These are phyloP conservation scores for Rhyacophila evoluta DNA, from an alignment of 2,888 invertebrate species.

Conservation along the genomic window DNA sequence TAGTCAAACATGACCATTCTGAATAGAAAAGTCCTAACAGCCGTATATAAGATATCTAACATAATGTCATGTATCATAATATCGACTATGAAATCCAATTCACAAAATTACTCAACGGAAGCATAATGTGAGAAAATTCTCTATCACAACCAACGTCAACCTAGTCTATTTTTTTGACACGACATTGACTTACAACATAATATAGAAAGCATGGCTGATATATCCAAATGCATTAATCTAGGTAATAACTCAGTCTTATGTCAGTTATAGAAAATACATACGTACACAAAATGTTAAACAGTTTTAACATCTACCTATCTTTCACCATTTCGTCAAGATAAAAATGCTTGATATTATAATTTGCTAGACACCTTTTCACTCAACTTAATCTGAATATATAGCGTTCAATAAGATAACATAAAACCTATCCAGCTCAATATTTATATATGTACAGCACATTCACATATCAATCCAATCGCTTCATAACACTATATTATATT, in stretches of 20 bases:
- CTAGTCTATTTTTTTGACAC: neutral
- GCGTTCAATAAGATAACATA: too few species aligned
- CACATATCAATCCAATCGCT: too few species aligned
- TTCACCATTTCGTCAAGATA: too few species aligned
- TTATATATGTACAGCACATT: too few species aligned
- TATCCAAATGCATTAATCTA: neutral
- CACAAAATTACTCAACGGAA: neutral
- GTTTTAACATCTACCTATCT: too few species aligned
- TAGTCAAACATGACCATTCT: too few species aligned
- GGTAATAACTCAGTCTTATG: conserved; percentile 12
- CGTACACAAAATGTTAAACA: neutral
- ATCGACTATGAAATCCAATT: neutral
- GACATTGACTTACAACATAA: neutral
- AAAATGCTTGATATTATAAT: too few species aligned
- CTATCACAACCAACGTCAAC: neutral
- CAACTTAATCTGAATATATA: too few species aligned
- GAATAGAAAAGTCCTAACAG: too few species aligned
- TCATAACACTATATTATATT: too few species aligned
- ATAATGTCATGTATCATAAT: neutral
- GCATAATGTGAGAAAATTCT: neutral
- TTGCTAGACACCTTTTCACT: too few species aligned
- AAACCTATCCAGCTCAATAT: too few species aligned
- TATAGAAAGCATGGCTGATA: neutral
- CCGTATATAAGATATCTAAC: neutral
- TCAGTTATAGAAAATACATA: conserved; percentile 16